Percentiles rank a stretch among this genome's conserved stretches.
These are phyloP conservation scores for Cephus pulcher DNA, from an alignment of 2,888 invertebrate species.

Conservation along the genomic window DNA sequence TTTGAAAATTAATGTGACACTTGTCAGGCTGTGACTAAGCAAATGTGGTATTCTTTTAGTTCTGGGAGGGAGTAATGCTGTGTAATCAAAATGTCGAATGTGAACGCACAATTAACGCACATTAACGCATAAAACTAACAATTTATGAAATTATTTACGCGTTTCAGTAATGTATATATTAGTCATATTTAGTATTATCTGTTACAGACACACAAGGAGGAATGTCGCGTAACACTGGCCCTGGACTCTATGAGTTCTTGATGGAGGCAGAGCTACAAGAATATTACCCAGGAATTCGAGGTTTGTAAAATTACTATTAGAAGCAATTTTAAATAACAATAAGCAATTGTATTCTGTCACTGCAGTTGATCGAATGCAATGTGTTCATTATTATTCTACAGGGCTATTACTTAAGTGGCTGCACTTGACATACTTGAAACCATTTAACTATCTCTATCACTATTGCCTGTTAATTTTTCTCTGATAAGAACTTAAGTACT, in stretches of 20 bases:
- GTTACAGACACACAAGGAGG: slow-evolving; percentile 58
- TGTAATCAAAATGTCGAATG: background rate
- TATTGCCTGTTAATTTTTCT: background rate
- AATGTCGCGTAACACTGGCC: slow-evolving; percentile 67
- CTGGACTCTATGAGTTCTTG: slow-evolving; percentile 88
- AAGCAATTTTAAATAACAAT: background rate
- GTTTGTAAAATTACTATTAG: slow-evolving; percentile 36
- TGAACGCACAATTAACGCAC: background rate
- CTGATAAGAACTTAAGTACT: background rate
- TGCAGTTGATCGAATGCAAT: background rate
- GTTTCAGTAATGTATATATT: background rate
- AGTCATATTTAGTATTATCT: background rate
- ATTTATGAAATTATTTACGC: background rate
- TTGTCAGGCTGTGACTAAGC: background rate
- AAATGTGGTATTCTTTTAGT: background rate
- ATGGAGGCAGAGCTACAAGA: slow-evolving; percentile 94
- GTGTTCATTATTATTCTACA: background rate
- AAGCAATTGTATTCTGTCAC: background rate
- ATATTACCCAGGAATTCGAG: slow-evolving; percentile 76
- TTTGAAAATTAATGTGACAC: background rate
- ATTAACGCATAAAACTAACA: background rate
- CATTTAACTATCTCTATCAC: background rate
- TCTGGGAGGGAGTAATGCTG: background rate
- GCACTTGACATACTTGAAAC: slow-evolving; percentile 7
- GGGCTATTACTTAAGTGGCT: background rate